phyloP scores from a whole-genome alignment of 2,797 vertebrate species.

The Oreonectes daqikongensis region DNA sequence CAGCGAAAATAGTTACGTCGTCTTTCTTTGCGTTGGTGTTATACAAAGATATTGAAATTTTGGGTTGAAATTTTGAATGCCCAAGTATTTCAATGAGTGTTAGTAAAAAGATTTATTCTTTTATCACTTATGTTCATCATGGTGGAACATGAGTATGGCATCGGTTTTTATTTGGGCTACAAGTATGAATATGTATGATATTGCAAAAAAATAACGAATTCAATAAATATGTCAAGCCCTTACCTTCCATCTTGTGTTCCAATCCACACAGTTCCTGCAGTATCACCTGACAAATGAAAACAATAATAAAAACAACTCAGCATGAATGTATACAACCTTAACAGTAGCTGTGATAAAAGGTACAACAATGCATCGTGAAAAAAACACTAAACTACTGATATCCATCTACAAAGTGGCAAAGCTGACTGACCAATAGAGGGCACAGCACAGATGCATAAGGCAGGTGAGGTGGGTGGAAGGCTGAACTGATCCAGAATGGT shows the following conservation, averaged over 20 bases:
- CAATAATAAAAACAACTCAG: not conserved
- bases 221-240: conserved; percentile 44
- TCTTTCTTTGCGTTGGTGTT: no score
- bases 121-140: no score
- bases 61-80: no score
- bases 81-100: no score
- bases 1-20: no score
- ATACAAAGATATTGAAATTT: no score
- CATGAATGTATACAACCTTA: not conserved
- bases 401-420: not conserved
- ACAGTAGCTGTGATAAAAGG: not conserved
- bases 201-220: no score
- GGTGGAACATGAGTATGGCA: no score
- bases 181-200: not conserved
- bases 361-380: not conserved
- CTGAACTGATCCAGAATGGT: conserved; percentile 84
- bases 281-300: conserved; percentile 64
- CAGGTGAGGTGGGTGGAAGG: conserved; percentile 78
- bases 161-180: no score
- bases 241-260: conserved; percentile 88
- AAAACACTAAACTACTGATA: not conserved
- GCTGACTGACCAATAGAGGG: conserved; percentile 76
- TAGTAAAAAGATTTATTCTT: no score
- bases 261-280: conserved; percentile 83
- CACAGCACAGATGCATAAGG: conserved; percentile 79